Base-by-base conservation (phyloP, 2,888 invertebrate genomes). In the Drosophila pseudotalamancana region DNA sequence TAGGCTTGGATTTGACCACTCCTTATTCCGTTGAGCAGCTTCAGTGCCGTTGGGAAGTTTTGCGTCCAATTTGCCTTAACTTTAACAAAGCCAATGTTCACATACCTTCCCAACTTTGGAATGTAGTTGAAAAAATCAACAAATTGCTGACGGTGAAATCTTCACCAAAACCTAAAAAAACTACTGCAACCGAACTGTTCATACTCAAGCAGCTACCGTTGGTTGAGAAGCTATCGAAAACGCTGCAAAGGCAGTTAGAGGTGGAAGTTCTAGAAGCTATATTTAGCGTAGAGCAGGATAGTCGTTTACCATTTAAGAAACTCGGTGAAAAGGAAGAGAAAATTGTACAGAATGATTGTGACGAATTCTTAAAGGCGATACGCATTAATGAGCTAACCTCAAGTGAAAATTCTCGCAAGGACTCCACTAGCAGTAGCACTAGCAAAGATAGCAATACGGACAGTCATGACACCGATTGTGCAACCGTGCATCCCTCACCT, bases 261-360 rank as follows among this genome's bases (percentile, higher is more conserved):
- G 74, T 66, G 6, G 90, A 89, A 14, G 53, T 89, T 1, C 50
- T 89, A 29, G 68, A 86, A 19, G 31, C 79, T 8, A 69, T 89
- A 35, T 51, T 89, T 1, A 53, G 19, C 1, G 21, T 69, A 1
- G 89, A 89, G 59, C 54, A 68, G 3, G 59, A 57, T 4, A 1
- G 8, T 1, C 29, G 37, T 1, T 12, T 23, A 1, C 29, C 2
- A 6, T 0, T 8, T 5, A 29, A 23, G 1, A 11, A 0, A n/a
- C 18, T 64, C 0, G 2, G 1, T 4, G 12, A 11, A 0, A 25
- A 16, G 1, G 55, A 60, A 0, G 12, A 18, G 11, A 6, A 39
- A 6, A 23, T 23, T 4, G 68, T 81, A 0, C 40, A 76, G 1
- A 35, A 23, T 0, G 80, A 89, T 6, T 80, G 65, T n/a, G 48